phyloP scores from a whole-genome alignment of 2,113 vertebrate species.

The Andinoacara biseriatus region DNA sequence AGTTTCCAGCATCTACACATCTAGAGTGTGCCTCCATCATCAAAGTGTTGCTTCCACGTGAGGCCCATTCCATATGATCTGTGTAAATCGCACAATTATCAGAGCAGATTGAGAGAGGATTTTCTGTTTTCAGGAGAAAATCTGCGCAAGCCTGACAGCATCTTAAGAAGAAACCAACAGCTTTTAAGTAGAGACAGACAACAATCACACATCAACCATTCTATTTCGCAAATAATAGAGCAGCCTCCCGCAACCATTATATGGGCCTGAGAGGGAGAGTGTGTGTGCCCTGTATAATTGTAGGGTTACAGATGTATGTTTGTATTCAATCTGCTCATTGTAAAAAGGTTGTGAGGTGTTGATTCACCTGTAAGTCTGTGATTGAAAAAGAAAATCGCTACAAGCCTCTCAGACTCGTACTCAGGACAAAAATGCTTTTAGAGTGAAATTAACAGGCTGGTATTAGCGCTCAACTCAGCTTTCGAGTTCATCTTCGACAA shows the following conservation, averaged over 20 bases:
- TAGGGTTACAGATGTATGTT: slow-evolving; percentile 64
- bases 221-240: slow-evolving; percentile 72
- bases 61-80: slow-evolving; percentile 15
- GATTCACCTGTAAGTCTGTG: slow-evolving; percentile 74
- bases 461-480: slow-evolving; percentile 11
- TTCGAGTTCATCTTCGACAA: slow-evolving; percentile 8
- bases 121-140: slow-evolving; percentile 37
- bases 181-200: slow-evolving; percentile 56
- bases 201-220: slow-evolving; percentile 67
- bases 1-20: not conserved
- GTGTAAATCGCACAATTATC: slow-evolving; percentile 39
- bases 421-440: slow-evolving; percentile 15
- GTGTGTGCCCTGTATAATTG: slow-evolving; percentile 66
- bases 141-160: slow-evolving; percentile 20
- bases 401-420: slow-evolving; percentile 51
- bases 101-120: not conserved
- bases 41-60: not conserved
- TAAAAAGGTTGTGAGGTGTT: slow-evolving; percentile 63
- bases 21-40: not conserved
- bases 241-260: slow-evolving; percentile 59
- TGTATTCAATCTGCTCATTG: slow-evolving; percentile 68
- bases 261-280: slow-evolving; percentile 26
- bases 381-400: slow-evolving; percentile 78
- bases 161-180: slow-evolving; percentile 34
- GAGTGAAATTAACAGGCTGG: slow-evolving; percentile 40